These are phyloP conservation scores for Melopsittacus undulatus DNA, from an alignment of 2,797 vertebrate genomes.

Conservation along the genomic window DNA sequence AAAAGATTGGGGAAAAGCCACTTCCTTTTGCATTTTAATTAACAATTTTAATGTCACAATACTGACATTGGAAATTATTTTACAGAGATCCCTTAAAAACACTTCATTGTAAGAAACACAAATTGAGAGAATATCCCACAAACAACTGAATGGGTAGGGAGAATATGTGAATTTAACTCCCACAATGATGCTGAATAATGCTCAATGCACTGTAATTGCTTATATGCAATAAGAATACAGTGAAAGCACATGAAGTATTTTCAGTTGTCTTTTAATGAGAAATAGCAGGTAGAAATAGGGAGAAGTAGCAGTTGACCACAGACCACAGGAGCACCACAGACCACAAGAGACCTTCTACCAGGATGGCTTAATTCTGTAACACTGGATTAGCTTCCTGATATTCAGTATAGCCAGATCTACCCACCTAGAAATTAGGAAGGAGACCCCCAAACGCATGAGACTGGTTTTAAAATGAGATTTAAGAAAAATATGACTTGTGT, in stretches of 20 bases:
- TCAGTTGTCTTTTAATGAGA: neutral
- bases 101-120: neutral
- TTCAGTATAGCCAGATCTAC: neutral
- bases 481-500: neutral
- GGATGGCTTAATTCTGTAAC: neutral
- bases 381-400: neutral
- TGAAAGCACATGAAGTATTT: neutral
- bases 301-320: neutral
- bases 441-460: neutral
- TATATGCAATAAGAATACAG: neutral
- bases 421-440: neutral
- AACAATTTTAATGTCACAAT: neutral
- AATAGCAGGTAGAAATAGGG: conserved; percentile 1
- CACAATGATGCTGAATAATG: neutral
- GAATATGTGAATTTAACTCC: neutral
- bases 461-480: neutral
- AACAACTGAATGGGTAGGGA: neutral
- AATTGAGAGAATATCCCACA: neutral
- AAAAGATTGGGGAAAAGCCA: neutral
- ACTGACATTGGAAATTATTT: neutral
- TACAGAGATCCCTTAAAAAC: neutral
- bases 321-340: conserved; percentile 10
- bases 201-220: neutral
- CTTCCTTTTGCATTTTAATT: neutral
- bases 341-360: neutral